phyloP scores from a whole-genome alignment of 2,797 vertebrate species.

The Melanotaenia boesemani region DNA sequence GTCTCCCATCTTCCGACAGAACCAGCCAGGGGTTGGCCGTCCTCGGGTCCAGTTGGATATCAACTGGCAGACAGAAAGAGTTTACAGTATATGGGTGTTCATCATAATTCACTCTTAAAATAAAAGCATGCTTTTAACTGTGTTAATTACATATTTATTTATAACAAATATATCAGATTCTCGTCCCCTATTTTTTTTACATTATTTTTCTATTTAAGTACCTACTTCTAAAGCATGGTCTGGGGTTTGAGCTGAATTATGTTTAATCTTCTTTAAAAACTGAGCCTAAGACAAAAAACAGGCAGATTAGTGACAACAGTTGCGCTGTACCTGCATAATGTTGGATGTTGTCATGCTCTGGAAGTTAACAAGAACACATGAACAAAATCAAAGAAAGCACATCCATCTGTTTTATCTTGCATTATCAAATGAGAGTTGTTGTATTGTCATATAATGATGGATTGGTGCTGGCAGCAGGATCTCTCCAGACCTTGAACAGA shows the following conservation, averaged over 20 bases:
- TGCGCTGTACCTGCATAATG: conserved; percentile 72
- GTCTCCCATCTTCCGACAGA: conserved; percentile 76
- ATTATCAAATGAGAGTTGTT: background rate
- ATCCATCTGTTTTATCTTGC: background rate
- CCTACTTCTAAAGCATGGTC: background rate
- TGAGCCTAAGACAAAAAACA: background rate
- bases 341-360: conserved; percentile 74
- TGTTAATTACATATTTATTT: background rate
- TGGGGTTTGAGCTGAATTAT: background rate
- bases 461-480: background rate
- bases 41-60: conserved; percentile 81
- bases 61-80: conserved; percentile 61
- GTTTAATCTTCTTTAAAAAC: background rate
- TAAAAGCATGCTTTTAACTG: background rate
- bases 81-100: background rate
- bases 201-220: background rate
- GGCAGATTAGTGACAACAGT: background rate
- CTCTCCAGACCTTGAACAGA: conserved; percentile 61
- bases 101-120: background rate
- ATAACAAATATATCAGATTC: background rate
- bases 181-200: background rate
- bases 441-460: accelerated
- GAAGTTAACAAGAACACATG: conserved; percentile 17
- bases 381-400: background rate
- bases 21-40: conserved; percentile 85